Evolutionary conservation across 2,113 vertebrate genomes (phyloP), one percentile per base, ranked within the genome.

Genomic region (Ophiodon elongatus): DNA sequence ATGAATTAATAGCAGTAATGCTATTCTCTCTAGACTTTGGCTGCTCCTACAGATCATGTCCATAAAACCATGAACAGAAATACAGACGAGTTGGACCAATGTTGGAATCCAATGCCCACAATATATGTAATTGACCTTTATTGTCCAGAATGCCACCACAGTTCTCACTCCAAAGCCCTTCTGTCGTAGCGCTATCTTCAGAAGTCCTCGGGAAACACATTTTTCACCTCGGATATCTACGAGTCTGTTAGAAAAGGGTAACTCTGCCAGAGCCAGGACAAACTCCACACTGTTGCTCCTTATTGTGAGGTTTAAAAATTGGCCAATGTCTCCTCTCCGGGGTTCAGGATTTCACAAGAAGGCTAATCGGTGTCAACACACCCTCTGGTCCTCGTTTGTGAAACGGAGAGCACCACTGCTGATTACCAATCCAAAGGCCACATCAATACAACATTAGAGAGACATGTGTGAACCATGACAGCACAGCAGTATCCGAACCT

Each of bases 381-480:
- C 41, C 33, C 33, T 57, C n/a, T 41, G 52, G 69, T 57, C 52
- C 14, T 57, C 35, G 39, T 71, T 71, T 25, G 25, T 39, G 69
- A 73, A 29, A 43, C n/a, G 27, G 37, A 4, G 33, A 71, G 31
- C 31, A 15, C 23, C 2, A 2, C 69, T 71, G 23, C 50, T 56
- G 35, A 45, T 60, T 50, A 35, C 21, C 19, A 29, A 35, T 74
- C 21, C 10, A 27, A 75, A 14, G 62, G 10, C 73, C 52, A 39
- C 74, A 41, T 54, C 62, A 21, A 29, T 54, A 54, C 47, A 41
- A 29, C 62, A 56, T 66, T 56, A 54, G 23, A 54, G 23, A 64
- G 62, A 76, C 8, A 1, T 7, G 8, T 6, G 29, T 63, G 73
- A 64, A 25, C 43, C 15, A 5, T 5, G 17, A 65, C 74, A 54